Evolutionary conservation across 2,113 vertebrate genomes (phyloP), one percentile per base, ranked within the genome.

Genomic region (Bos taurus): DNA sequence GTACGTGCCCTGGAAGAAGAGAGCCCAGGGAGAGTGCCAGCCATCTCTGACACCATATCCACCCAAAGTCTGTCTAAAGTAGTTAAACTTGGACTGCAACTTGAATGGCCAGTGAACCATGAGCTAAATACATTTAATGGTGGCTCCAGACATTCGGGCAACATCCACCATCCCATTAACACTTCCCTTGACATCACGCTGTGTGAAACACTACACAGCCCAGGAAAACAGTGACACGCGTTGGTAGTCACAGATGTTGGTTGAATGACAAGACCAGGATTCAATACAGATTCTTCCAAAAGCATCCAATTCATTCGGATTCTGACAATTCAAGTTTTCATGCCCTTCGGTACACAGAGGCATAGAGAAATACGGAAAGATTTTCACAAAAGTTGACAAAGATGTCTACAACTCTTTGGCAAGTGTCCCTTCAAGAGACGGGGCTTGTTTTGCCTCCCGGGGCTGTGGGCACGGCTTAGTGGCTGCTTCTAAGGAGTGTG

Each of bases 1-100:
- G 2, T 0, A 0, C 7, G 36, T 19, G 74, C n/a, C n/a, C 46
- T 10, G 46, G 50, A 19, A 46, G 78, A 71, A 8, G 86, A 46
- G 30, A 19, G 0, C 30, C 23, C 1, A 4, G 21, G 2, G 1
- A 25, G 28, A 26, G 36, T 2, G 6, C 11, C 17, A 50, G 50
- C 33, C 33, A 0, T 7, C 30, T 50, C 40, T 1, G 8, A 30
- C 6, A 0, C 50, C 1, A 1, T 0, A 1, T 2, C 30, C 46
- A 21, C 4, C 81, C 13, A 2, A 6, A 9, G 43, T 33, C 78
- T 30, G 12, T n/a, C 17, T 56, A 0, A 9, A 50, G 16, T 14
- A 11, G 30, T 25, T 6, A 2, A 17, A 2, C 14, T 0, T 1
- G 7, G 52, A 13, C 3, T 40, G 40, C 60, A 21, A 6, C 23